Base-by-base conservation (phyloP, 2,888 invertebrate genomes). In the Drosophila flavopinicola region DNA sequence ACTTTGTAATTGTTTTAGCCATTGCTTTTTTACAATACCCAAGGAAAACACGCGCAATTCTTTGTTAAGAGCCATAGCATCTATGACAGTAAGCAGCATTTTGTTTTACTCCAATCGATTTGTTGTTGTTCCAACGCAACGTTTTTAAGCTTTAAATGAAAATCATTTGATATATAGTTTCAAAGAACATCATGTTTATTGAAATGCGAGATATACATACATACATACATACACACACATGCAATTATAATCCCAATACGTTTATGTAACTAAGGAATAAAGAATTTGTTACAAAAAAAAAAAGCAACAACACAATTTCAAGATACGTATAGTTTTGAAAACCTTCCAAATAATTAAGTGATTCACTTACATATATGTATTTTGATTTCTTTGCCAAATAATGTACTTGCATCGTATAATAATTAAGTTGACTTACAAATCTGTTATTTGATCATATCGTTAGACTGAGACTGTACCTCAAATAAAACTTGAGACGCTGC, bases 301-400 rank as follows among this genome's bases (percentile, higher is more conserved):
- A n/a, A n/a, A 33, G n/a, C 38, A 47, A 61, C 7, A 39, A 33
- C 11, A 33, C 27, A 30, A 45, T 25, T 44, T n/a, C 38, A 72
- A 66, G 10, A 29, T 44, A 42, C 24, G 23, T 32, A 44, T 10
- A 29, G 30, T 37, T 47, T 27, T 38, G 11, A 30, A 29, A 44
- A 29, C 56, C 57, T 75, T 63, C 64, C 70, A 75, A 75, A 47
- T 42, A 37, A 49, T 75, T 63, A 11, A 42, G 4, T 20, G 20
- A 3, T 2, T 39, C 35, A 25, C 33, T 9, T 23, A 11, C 10
- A 44, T 33, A 15, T 23, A 24, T 20, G 1, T 23, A 37, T 41
- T 52, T 42, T 38, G 15, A 48, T 42, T 48, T 64, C 25, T 35
- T 11, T 56, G 42, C 64, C 64, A 33, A 72, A 72, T 45, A 47